Conservation (phyloP, 2,888 invertebrate genomes). For the Cylindroiulus punctatus region DNA sequence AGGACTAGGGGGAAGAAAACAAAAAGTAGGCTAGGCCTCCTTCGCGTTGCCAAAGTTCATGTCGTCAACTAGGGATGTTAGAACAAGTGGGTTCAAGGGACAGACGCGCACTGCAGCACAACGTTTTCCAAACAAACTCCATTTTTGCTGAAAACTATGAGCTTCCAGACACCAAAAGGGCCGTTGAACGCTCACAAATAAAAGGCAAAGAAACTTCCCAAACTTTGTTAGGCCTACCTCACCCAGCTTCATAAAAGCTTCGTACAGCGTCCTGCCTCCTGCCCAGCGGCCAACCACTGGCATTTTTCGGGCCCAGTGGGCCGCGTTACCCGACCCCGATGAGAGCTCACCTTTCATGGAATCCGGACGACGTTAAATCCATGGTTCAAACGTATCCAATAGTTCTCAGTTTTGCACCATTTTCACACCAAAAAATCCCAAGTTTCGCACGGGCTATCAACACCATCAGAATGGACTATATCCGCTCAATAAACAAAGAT, state of each 20-base stretch:
- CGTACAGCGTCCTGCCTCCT: constrained; percentile 21
- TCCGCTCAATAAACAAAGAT: constrained; percentile 49
- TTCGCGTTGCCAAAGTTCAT: neutral
- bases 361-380: constrained; percentile 56
- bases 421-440: constrained; percentile 52
- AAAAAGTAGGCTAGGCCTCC: constrained; percentile 37
- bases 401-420: constrained; percentile 49
- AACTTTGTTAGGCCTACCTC: neutral
- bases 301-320: neutral
- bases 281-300: neutral
- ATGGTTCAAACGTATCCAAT: constrained; percentile 53
- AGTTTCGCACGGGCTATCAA: constrained; percentile 53
- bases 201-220: neutral
- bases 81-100: neutral
- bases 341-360: constrained; percentile 53
- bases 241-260: neutral
- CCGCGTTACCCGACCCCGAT: neutral
- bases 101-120: neutral
- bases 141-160: neutral
- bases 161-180: neutral
- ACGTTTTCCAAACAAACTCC: neutral
- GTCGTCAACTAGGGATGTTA: neutral
- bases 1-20: neutral
- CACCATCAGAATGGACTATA: constrained; percentile 32
- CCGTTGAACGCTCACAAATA: constrained; percentile 16